Evolutionary conservation across 2,797 vertebrate species (phyloP), one percentile per base, ranked within the genome.

Genomic region (Miopithecus talapoin): DNA sequence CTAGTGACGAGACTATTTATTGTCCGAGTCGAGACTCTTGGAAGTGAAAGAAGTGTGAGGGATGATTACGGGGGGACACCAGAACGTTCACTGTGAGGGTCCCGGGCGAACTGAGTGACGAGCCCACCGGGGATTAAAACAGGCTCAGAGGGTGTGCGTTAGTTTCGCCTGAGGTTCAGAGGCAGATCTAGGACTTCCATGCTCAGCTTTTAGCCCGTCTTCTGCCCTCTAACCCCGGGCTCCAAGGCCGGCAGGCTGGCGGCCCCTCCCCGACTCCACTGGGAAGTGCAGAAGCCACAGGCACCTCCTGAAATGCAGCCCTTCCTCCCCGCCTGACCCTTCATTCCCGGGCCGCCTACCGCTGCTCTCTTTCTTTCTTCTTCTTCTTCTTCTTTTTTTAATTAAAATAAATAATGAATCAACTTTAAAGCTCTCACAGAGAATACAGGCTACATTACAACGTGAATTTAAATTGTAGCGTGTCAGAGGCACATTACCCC

Each of bases 401-500:
- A 76, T 76, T 48, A 94, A 97, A 97, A 50, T 53, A 74, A 89
- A 74, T 28, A 41, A 46, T 74, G 43, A 5, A 59, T 83, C 85
- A 43, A 83, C 41, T 91, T 75, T 75, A 94, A 89, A 74, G 46
- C 57, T 85, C 3, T 92, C 28, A 68, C 33, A 59, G 61, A 64
- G 55, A 80, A 84, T 64, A 80, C 81, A 74, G 46, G 53, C 16
- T 61, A 78, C 81, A 70, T 81, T 64, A 26, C 81, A 88, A 78
- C 8, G 5, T 74, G n/a, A 83, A 46, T 83, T 83, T 70, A 84
- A 87, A 39, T 90, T 74, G 57, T 53, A 68, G 36, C 33, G 30
- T 43, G 30, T 75, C 75, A 83, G 68, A 92, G n/a, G 22, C 10
- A 36, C 4, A 11, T 59, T 28, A n/a, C 13, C 39, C 43, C 41